These are phyloP conservation scores for Azemiops feae DNA, from an alignment of 2,113 vertebrate genomes.

Conservation along the genomic window DNA sequence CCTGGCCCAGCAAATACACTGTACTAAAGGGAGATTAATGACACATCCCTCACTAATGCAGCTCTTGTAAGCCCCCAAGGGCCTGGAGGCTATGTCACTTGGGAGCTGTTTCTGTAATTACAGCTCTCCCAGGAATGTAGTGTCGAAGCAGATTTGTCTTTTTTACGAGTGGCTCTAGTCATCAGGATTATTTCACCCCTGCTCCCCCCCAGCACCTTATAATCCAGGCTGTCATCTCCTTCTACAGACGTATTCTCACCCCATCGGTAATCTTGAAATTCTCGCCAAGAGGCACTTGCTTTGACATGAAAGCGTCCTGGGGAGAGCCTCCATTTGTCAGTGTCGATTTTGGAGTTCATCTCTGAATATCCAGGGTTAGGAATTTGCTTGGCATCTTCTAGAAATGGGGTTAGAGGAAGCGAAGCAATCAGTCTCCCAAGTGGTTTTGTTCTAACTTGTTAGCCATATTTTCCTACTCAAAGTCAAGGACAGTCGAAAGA, in stretches of 20 bases:
- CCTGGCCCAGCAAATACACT: background rate
- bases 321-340: background rate
- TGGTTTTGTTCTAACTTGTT: background rate
- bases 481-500: background rate
- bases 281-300: slow-evolving; percentile 4
- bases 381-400: background rate
- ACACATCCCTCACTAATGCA: background rate
- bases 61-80: background rate
- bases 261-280: background rate
- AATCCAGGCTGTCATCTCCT: slow-evolving; percentile 11
- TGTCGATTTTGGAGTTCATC: background rate
- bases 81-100: slow-evolving; percentile 5
- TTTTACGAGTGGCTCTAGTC: background rate
- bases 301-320: background rate
- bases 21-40: background rate
- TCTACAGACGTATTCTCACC: background rate
- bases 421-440: background rate
- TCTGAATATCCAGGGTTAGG: background rate
- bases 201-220: background rate
- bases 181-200: slow-evolving; percentile 1
- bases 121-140: slow-evolving; percentile 16
- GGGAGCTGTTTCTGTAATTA: slow-evolving; percentile 8
- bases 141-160: background rate
- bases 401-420: background rate
- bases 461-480: background rate